Evolutionary conservation across 2,888 invertebrate genomes (phyloP).

Genomic region (Arrhopalites spinosus): DNA sequence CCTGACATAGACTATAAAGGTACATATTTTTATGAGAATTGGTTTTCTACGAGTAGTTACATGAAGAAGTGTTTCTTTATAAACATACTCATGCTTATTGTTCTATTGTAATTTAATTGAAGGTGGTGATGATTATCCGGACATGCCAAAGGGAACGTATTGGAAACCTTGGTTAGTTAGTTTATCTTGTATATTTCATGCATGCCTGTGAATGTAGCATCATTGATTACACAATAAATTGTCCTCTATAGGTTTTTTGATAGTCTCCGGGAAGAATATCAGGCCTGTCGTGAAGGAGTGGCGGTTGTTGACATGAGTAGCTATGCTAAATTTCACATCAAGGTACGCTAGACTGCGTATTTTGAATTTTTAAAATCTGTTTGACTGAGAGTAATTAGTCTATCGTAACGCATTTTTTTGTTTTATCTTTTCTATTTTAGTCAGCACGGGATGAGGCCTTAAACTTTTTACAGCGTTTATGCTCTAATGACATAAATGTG

Average conservation of each 20-base stretch:
- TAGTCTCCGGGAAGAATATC: constrained; percentile 71
- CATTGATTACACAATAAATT: no score
- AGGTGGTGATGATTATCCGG: constrained; percentile 63
- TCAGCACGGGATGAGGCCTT: constrained; percentile 67
- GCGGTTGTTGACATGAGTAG: constrained; percentile 80
- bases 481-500: constrained; percentile 71
- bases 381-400: not conserved
- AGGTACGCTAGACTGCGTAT: constrained; percentile 61
- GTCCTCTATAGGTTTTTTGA: no score
- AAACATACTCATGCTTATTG: not conserved
- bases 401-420: constrained; percentile 1
- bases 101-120: constrained; percentile 37
- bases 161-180: constrained; percentile 71
- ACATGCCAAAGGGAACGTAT: constrained; percentile 68
- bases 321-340: constrained; percentile 75
- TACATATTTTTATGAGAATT: no score
- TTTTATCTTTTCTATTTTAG: constrained; percentile 58
- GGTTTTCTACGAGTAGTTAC: no score
- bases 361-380: not conserved
- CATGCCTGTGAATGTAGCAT: no score
- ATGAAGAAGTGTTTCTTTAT: no score
- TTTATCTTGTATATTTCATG: no score
- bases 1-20: constrained; percentile 64
- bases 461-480: constrained; percentile 68
- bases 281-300: constrained; percentile 75